Evolutionary conservation across 1,140 invertebrate species (phyloP).

Genomic region (Battus philenor): DNA sequence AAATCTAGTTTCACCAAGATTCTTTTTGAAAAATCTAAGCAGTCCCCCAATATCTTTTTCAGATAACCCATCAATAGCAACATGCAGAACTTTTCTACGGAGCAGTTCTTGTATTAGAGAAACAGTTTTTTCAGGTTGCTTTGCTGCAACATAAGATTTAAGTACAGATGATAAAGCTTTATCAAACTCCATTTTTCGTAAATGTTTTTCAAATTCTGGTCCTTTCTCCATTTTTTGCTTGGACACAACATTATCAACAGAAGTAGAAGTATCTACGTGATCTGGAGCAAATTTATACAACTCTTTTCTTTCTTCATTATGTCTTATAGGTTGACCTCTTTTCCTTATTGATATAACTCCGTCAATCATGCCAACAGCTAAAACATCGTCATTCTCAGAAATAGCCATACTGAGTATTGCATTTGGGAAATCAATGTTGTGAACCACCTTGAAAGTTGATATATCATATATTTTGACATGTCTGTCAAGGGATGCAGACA

Average conservation of each 20-base stretch:
- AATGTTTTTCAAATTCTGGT: conserved; percentile 80
- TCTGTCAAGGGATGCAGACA: conserved; percentile 94
- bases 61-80: conserved; percentile 83
- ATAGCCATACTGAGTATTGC: conserved; percentile 91
- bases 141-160: conserved; percentile 76
- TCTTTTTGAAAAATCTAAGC: conserved; percentile 85
- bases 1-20: conserved; percentile 86
- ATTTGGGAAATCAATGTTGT: conserved; percentile 93
- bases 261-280: conserved; percentile 54
- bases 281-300: conserved; percentile 76
- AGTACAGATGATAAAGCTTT: conserved; percentile 88
- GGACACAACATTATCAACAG: conserved; percentile 76
- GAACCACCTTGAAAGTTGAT: conserved; percentile 89
- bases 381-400: conserved; percentile 87
- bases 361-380: conserved; percentile 95
- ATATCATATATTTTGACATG: conserved; percentile 97
- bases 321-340: conserved; percentile 78
- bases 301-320: conserved; percentile 54
- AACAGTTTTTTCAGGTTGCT: conserved; percentile 86
- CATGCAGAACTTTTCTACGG: conserved; percentile 82
- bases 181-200: conserved; percentile 89
- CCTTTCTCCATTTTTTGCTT: conserved; percentile 68
- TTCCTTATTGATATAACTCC: conserved; percentile 91
- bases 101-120: conserved; percentile 90
- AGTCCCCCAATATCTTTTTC: conserved; percentile 81